Percentiles rank a stretch among this genome's conserved stretches.
Conservation (phyloP, 1,140 invertebrate species). For the Chelonus insularis region DNA sequence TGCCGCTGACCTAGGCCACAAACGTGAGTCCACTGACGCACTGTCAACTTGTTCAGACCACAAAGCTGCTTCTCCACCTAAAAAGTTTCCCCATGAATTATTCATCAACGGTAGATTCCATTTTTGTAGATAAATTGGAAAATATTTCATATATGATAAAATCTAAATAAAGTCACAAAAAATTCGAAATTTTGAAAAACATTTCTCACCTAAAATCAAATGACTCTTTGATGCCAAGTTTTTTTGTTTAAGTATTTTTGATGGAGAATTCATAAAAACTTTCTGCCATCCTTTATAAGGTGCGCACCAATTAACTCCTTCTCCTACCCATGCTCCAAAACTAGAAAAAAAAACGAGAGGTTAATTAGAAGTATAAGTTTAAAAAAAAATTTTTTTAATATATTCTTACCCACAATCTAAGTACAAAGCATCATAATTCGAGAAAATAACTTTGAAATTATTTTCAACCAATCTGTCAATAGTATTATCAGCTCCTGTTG, state of each 20-base stretch:
- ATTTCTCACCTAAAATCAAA: conserved; percentile 64
- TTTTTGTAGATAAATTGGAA: conserved; percentile 15
- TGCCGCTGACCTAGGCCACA: conserved; percentile 80
- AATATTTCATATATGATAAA: too few relatives aligned
- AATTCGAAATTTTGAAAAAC: too few relatives aligned
- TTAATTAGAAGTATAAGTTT: too few relatives aligned
- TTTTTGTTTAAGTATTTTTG: conserved; percentile 55
- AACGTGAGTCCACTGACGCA: conserved; percentile 65
- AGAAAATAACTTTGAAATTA: conserved; percentile 75
- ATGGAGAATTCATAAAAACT: conserved; percentile 77
- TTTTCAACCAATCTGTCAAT: conserved; percentile 70
- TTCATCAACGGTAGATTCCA: too few relatives aligned
- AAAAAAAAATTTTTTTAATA: too few relatives aligned
- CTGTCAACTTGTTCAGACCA: conserved; percentile 82
- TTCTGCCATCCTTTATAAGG: conserved; percentile 89
- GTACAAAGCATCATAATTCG: conserved; percentile 83
- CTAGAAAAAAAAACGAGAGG: conserved; percentile 44
- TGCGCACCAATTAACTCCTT: conserved; percentile 81
- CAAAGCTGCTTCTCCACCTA: conserved; percentile 75
- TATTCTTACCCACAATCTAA: conserved; percentile 80
- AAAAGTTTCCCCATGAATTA: too few relatives aligned
- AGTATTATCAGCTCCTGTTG: conserved; percentile 64
- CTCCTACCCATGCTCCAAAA: conserved; percentile 63
- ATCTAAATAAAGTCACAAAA: too few relatives aligned
- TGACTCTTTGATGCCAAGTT: conserved; percentile 57